A percentile compares a stretch with the other conserved stretches of the same genome.
phyloP scores from a whole-genome alignment of 1,140 invertebrate genomes.

The Cherax destructor region DNA sequence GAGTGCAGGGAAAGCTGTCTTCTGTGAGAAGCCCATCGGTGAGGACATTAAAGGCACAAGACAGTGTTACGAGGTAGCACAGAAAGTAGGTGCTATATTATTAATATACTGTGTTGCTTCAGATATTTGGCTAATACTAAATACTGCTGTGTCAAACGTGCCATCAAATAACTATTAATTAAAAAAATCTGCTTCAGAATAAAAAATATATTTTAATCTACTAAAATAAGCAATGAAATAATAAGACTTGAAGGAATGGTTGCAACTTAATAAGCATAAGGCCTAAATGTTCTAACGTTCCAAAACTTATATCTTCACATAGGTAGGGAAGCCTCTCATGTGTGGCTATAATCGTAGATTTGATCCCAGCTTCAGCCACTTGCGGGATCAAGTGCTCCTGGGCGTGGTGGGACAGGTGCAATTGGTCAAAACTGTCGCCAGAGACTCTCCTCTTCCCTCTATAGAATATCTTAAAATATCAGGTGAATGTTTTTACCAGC shows the following conservation, averaged over 20 bases:
- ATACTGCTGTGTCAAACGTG: background rate
- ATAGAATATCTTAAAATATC: constrained; percentile 81
- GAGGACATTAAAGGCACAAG: constrained; percentile 77
- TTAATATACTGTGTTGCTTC: constrained; percentile 53
- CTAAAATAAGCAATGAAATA: too few relatives aligned
- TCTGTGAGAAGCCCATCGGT: constrained; percentile 85
- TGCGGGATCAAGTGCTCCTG: constrained; percentile 77
- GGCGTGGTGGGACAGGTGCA: constrained; percentile 82
- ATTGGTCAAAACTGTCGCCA: constrained; percentile 80
- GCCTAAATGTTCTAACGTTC: too few relatives aligned
- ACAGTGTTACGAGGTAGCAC: constrained; percentile 80
- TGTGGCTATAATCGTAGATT: constrained; percentile 83
- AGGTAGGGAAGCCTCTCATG: constrained; percentile 78
- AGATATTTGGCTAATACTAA: background rate
- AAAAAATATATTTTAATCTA: too few relatives aligned
- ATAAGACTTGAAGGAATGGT: too few relatives aligned
- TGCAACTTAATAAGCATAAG: too few relatives aligned
- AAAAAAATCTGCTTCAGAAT: too few relatives aligned
- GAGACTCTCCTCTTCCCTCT: constrained; percentile 81
- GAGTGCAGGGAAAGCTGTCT: constrained; percentile 80
- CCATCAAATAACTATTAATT: background rate
- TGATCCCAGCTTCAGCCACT: constrained; percentile 80
- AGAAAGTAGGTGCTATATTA: constrained; percentile 74
- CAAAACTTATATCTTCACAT: background rate
- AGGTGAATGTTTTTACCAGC: constrained; percentile 75